Evolutionary conservation across 2,797 vertebrate genomes (phyloP), one percentile per base, ranked within the genome.

Genomic region (Semaprochilodus insignis): DNA sequence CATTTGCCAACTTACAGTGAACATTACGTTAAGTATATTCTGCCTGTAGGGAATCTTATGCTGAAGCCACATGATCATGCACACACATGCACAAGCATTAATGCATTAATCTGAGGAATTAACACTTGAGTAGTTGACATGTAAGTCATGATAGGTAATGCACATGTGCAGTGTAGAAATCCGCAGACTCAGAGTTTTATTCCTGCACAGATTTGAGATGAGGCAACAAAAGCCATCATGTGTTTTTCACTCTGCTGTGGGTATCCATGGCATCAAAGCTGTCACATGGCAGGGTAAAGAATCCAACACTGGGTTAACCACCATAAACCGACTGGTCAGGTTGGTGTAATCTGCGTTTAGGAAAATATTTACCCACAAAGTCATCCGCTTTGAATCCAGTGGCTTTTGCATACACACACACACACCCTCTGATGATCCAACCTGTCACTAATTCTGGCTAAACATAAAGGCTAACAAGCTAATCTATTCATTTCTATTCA

Each of bases 401-500:
- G 70, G 52, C 25, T 62, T 31, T 25, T 77, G 23, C 19, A 34
- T n/a, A 17, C 5, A 51, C 5, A 44, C 65, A 72, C 55, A 52
- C 55, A 66, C 17, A 59, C 52, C 21, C 54, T 8, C 57, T 52
- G 25, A 55, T n/a, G 60, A 74, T 23, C 72, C 31, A 19, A 36
- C 27, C 27, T 57, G 55, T 81, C 77, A 72, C 74, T 76, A 88
- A 72, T 74, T 69, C 27, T 78, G 19, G 60, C 66, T 80, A 86
- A 88, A 86, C 85, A 87, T 73, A 81, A 71, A 66, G 59, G 25
- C 21, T 59, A 82, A 44, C 51, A 77, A 81, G 69, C 69, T 87
- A 86, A 85, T 85, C 88, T 83, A 48, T 78, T 77, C 72, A 86
- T 88, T 87, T 88, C 78, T 83, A 87, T 86, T 84, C 82, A 85